Conservation (phyloP, 2,113 vertebrate genomes). For the Tor tambroides region DNA sequence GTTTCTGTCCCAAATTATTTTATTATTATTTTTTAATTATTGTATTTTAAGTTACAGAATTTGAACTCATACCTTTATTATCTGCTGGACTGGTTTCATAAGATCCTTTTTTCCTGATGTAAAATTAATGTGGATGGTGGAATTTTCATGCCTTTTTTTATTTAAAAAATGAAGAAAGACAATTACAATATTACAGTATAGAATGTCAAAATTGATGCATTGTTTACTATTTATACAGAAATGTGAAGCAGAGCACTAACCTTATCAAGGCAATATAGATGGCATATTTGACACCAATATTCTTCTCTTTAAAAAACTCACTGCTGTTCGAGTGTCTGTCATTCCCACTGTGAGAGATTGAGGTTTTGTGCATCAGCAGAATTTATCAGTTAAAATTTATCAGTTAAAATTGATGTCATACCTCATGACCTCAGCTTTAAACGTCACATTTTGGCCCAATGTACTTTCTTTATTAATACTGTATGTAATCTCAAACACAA, state of each 20-base stretch:
- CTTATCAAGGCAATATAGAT: conserved; percentile 72
- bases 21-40: too few relatives aligned
- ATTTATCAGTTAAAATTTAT: not conserved
- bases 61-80: too few relatives aligned
- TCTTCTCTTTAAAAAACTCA: conserved; percentile 50
- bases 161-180: not conserved
- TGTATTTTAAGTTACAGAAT: too few relatives aligned
- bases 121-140: too few relatives aligned
- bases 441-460: conserved; percentile 54
- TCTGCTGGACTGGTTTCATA: too few relatives aligned
- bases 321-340: conserved; percentile 32
- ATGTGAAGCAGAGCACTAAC: conserved; percentile 58
- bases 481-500: conserved; percentile 69
- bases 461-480: conserved; percentile 63
- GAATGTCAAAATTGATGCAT: not conserved
- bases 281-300: conserved; percentile 72
- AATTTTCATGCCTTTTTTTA: too few relatives aligned
- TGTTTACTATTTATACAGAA: not conserved
- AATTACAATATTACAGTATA: not conserved
- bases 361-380: not conserved
- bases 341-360: conserved; percentile 69
- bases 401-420: conserved; percentile 45
- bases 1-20: too few relatives aligned
- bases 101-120: too few relatives aligned
- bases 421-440: conserved; percentile 72